These are phyloP conservation scores for Apeira syringaria DNA, from an alignment of 2,888 invertebrate genomes.

Conservation along the genomic window DNA sequence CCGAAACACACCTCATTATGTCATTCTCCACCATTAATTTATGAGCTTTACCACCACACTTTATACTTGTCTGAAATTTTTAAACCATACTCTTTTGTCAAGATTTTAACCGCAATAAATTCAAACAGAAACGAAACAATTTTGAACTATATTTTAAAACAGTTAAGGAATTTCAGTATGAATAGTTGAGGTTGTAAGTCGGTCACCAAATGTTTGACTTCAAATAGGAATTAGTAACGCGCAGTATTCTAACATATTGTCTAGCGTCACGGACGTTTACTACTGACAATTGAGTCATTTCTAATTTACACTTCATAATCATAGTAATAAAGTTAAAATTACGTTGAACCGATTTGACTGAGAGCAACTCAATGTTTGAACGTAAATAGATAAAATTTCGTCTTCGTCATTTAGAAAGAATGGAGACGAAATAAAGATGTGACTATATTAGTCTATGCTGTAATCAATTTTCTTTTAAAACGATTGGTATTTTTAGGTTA, in stretches of 20 bases:
- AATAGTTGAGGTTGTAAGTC: constrained; percentile 23
- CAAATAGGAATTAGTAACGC: constrained; percentile 61
- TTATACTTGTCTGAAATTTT: constrained; percentile 66
- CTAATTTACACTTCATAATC: constrained; percentile 5
- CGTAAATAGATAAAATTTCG: constrained; percentile 33
- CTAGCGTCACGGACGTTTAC: constrained; percentile 41
- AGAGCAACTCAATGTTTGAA: constrained; percentile 21
- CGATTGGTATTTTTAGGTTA: too few relatives aligned
- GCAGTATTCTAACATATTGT: constrained; percentile 52
- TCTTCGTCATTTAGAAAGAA: constrained; percentile 27
- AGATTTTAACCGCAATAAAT: constrained; percentile 8
- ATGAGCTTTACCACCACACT: constrained; percentile 49
- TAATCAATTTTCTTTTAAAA: constrained; percentile 17
- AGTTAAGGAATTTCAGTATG: constrained; percentile 10
- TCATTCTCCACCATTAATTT: constrained; percentile 70
- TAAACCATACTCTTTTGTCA: constrained; percentile 59
- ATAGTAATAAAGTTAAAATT: constrained; percentile 9
- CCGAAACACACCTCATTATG: constrained; percentile 61
- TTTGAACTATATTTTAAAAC: constrained; percentile 4
- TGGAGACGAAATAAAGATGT: constrained; percentile 20
- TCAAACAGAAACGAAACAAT: neutral
- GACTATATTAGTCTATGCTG: constrained; percentile 28
- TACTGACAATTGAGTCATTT: constrained; percentile 15
- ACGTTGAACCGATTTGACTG: neutral
- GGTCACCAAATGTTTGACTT: constrained; percentile 61